Percentiles rank a stretch among this genome's conserved stretches.
These are phyloP conservation scores for Sprattus sprattus DNA, from an alignment of 2,113 vertebrate species.

Conservation along the genomic window DNA sequence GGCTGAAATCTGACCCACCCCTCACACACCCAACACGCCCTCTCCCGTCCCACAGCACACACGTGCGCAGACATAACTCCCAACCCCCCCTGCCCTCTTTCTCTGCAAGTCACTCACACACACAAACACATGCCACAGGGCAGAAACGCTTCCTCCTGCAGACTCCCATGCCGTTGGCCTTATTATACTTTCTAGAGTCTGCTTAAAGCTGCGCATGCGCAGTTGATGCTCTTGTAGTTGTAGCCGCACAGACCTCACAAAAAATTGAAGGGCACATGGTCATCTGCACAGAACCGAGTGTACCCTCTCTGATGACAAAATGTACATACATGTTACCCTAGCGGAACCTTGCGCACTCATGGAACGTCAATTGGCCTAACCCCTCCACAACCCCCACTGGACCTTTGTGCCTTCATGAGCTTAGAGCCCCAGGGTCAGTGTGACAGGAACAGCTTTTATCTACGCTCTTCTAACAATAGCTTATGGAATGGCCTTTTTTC, in stretches of 20 bases:
- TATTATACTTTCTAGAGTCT: too few species aligned
- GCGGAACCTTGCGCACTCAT: too few species aligned
- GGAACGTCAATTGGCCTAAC: too few species aligned
- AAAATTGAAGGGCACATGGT: too few species aligned
- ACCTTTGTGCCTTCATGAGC: neutral
- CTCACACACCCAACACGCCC: neutral
- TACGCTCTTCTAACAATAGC: neutral
- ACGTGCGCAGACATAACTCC: neutral
- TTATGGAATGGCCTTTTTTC: neutral
- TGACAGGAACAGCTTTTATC: neutral
- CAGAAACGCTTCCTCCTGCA: too few species aligned
- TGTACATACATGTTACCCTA: too few species aligned
- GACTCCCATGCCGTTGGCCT: too few species aligned
- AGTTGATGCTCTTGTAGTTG: too few species aligned
- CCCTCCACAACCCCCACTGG: neutral
- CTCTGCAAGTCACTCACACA: neutral
- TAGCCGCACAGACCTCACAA: too few species aligned
- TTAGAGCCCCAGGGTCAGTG: neutral
- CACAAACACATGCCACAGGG: neutral
- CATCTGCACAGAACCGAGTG: too few species aligned
- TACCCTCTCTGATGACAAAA: too few species aligned
- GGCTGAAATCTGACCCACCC: conserved; percentile 11
- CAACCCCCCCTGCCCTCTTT: neutral
- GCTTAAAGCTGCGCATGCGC: too few species aligned
- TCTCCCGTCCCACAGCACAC: neutral